A percentile compares a stretch with the other conserved stretches of the same genome.
These are phyloP conservation scores for Neocrepidodera transversa DNA, from an alignment of 2,888 invertebrate species.

Conservation along the genomic window DNA sequence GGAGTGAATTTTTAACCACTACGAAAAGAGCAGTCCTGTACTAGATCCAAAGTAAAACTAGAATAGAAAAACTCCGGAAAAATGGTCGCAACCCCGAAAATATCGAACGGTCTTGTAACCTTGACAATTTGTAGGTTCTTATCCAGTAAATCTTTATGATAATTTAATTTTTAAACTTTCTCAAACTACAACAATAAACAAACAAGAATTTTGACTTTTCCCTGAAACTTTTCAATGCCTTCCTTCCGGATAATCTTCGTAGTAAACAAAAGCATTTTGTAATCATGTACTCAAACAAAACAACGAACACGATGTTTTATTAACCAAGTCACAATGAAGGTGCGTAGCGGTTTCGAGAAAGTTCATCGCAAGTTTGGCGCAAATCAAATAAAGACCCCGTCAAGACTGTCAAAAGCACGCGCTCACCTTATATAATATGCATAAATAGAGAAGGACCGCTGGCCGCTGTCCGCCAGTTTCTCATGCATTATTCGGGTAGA, in stretches of 20 bases:
- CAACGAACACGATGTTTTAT: conserved; percentile 31
- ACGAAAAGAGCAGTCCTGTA: too few relatives aligned
- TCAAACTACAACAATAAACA: too few relatives aligned
- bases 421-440: conserved; percentile 55
- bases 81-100: too few relatives aligned
- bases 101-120: too few relatives aligned
- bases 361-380: conserved; percentile 40
- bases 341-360: conserved; percentile 34
- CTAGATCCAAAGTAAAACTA: too few relatives aligned
- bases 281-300: conserved; percentile 31
- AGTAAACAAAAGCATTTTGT: conserved; percentile 25
- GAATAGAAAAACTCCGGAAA: too few relatives aligned
- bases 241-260: neutral
- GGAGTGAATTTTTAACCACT: too few relatives aligned
- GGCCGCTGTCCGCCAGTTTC: conserved; percentile 53
- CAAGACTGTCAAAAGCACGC: conserved; percentile 52
- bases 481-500: conserved; percentile 57
- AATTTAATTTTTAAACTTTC: too few relatives aligned
- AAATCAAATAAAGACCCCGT: conserved; percentile 47
- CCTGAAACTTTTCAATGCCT: neutral
- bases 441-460: conserved; percentile 47
- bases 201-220: neutral
- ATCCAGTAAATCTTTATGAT: neutral
- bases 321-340: conserved; percentile 33
- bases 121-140: too few relatives aligned